Evolutionary conservation across 37 sponge, comb jelly and placozoan genomes (phyloP), one percentile per base, ranked within the genome.

Genomic region (Tethya wilhelma): DNA sequence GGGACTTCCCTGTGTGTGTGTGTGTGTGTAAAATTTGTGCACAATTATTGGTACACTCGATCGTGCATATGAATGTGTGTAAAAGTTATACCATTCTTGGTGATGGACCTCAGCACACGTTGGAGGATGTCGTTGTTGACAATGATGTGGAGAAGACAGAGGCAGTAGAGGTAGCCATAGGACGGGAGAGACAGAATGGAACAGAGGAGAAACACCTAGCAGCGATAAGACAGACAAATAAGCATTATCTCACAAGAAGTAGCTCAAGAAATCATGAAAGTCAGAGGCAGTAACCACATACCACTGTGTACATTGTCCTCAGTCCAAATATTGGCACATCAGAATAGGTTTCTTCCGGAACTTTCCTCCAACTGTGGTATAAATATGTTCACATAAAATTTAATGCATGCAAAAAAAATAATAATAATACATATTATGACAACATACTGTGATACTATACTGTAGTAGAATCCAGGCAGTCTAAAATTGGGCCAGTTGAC

Each of bases 131-230:
- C 93, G 78, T 92, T 95, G 71, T 92, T 81, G 41, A 88, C 73
- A 56, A 92, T 70, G 79, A 92, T 92, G 78, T 78, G 79, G 28
- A 95, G 70, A n/a, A 92, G 81, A 83, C 89, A 91, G 58, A 92
- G 43, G 42, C 82, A 83, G 87, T 90, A 95, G 85, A 95, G 86
- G 83, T 92, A 95, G 46, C 96, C 96, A 26, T 45, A 38, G 79
- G 87, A 89, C 20, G 62, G 56, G 26, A 91, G 67, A 2, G 90
- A 85, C 22, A 89, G 77, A 4, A 84, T 49, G 57, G 90, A 89
- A 22, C 68, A 79, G 30, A 74, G 20, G 28, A 89, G 59, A 30
- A 89, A 83, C 14, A 78, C 46, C 40, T 64, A 4, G 14, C 4
- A 70, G 38, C 44, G 29, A 60, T 12, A 28, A 26, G 3, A 59